Evolutionary conservation across 2,113 vertebrate species (phyloP).

Genomic region (Tragelaphus strepsiceros): DNA sequence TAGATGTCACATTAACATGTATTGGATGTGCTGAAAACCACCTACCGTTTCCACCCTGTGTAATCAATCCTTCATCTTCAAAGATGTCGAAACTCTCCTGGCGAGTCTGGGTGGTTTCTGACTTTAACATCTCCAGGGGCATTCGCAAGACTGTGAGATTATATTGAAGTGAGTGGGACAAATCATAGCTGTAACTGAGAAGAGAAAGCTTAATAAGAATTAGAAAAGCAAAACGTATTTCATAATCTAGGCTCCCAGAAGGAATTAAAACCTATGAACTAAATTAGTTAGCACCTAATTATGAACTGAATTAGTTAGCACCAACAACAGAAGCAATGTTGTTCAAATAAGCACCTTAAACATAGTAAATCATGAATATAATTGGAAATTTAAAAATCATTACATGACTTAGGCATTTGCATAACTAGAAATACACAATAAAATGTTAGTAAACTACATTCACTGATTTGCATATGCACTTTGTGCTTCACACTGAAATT

Average conservation of each 20-base stretch:
- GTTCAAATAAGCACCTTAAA: neutral
- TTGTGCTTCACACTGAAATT: neutral
- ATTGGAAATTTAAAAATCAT: neutral
- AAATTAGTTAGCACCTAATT: slow-evolving; percentile 5
- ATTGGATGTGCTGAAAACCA: neutral
- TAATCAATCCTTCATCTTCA: slow-evolving; percentile 94
- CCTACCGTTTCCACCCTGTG: slow-evolving; percentile 87
- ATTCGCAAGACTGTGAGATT: slow-evolving; percentile 92
- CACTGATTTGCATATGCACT: neutral
- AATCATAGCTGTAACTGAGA: slow-evolving; percentile 96
- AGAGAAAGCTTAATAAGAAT: slow-evolving; percentile 61
- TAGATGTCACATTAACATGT: neutral
- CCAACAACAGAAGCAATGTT: neutral
- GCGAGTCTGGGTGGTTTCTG: slow-evolving; percentile 81
- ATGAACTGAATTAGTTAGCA: slow-evolving; percentile 12
- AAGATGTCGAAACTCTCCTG: slow-evolving; percentile 98
- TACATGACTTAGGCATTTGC: neutral
- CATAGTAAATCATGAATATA: neutral
- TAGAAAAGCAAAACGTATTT: slow-evolving; percentile 21
- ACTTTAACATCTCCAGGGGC: slow-evolving; percentile 86
- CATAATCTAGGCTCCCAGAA: neutral
- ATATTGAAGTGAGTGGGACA: slow-evolving; percentile 97
- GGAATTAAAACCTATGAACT: slow-evolving; percentile 13
- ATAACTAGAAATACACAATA: neutral
- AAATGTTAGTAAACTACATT: neutral